Conservation (phyloP, 2,797 vertebrate genomes). For the Echeneis naucrates region DNA sequence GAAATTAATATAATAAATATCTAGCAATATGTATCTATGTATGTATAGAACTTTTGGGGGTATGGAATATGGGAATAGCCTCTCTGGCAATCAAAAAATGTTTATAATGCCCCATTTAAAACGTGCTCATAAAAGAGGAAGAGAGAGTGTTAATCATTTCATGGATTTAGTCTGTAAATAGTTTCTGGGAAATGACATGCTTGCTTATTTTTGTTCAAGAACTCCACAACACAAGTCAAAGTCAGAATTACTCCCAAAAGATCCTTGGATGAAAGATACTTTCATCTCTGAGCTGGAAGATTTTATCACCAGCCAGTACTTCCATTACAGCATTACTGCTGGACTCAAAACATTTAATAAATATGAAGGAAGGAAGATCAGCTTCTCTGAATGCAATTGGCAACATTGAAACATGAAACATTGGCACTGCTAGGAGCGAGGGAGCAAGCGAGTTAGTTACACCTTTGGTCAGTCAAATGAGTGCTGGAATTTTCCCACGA, state of each 20-base stretch:
- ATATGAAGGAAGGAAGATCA: slow-evolving; percentile 34
- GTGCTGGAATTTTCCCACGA: no score
- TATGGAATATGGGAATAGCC: neutral
- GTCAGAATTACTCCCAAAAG: slow-evolving; percentile 49
- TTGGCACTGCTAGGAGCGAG: neutral
- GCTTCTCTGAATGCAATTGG: slow-evolving; percentile 12
- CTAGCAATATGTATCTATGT: no score
- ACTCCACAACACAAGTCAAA: slow-evolving; percentile 41
- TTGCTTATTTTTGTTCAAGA: slow-evolving; percentile 33
- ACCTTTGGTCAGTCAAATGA: no score
- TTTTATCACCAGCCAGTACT: no score
- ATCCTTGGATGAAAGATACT: slow-evolving; percentile 41
- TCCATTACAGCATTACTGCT: slow-evolving; percentile 4
- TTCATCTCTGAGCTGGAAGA: slow-evolving; percentile 54
- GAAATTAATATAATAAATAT: neutral
- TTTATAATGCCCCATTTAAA: slow-evolving; percentile 2
- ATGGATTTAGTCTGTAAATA: slow-evolving; percentile 29
- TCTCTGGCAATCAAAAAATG: neutral
- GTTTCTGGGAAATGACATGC: slow-evolving; percentile 48
- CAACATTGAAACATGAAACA: no score
- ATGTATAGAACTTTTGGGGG: no score
- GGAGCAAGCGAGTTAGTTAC: no score
- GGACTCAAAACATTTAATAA: slow-evolving; percentile 13
- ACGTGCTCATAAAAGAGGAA: neutral
- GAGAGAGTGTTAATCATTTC: neutral